Percentiles rank a stretch among this genome's conserved stretches.
Evolutionary conservation across 2,113 vertebrate genomes (phyloP).

Genomic region (Emberiza fucata): DNA sequence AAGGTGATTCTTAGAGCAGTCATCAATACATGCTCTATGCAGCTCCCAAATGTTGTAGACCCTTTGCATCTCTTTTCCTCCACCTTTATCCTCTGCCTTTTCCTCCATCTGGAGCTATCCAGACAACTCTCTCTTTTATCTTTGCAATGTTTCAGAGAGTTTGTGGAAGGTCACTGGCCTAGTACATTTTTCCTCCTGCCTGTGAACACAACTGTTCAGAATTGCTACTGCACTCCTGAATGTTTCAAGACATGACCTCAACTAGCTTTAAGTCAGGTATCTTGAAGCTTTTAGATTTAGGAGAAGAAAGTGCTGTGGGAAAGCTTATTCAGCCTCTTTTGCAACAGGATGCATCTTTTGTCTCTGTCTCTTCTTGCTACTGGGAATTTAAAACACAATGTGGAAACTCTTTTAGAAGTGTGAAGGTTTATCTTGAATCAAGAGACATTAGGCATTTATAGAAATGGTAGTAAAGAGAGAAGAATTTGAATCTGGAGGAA

Average conservation of each 20-base stretch:
- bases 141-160: neutral
- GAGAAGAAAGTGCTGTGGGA: neutral
- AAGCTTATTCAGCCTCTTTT: neutral
- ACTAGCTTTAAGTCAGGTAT: neutral
- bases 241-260: neutral
- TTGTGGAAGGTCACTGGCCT: neutral
- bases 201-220: neutral
- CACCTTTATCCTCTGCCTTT: neutral
- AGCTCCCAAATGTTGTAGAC: neutral
- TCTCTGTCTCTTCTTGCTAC: neutral
- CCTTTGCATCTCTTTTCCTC: neutral
- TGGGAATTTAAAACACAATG: neutral
- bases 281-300: neutral
- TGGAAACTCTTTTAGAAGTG: neutral
- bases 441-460: neutral
- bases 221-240: neutral
- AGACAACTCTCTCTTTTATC: neutral
- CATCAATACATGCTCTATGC: fast-evolving
- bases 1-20: neutral
- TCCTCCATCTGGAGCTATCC: neutral
- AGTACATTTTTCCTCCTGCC: neutral
- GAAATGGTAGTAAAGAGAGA: neutral
- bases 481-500: neutral
- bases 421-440: neutral
- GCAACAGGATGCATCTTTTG: neutral